A percentile compares a stretch with the other conserved stretches of the same genome.
phyloP scores from a whole-genome alignment of 1,140 invertebrate genomes.

The Caerostris darwini region DNA sequence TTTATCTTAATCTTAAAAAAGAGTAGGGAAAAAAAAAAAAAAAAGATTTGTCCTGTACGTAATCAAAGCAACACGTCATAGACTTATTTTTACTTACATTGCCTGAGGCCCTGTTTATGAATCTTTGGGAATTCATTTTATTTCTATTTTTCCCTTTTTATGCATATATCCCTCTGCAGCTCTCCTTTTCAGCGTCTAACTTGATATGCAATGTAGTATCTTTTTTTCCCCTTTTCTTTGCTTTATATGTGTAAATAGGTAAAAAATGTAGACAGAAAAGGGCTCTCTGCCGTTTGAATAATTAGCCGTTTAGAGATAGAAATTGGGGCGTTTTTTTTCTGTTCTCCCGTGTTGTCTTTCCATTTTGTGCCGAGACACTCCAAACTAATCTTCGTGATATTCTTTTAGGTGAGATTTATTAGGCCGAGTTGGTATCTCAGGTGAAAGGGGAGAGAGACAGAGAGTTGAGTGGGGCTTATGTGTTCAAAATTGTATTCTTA shows the following conservation, averaged over 20 bases:
- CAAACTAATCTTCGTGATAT: constrained; percentile 3
- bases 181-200: constrained; percentile 26
- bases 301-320: constrained; percentile 29
- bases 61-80: constrained; percentile 36
- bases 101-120: not conserved
- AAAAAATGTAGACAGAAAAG: not conserved
- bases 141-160: not conserved
- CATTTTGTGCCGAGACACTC: not conserved
- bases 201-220: constrained; percentile 37
- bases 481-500: too few relatives aligned
- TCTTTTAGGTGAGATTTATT: not conserved
- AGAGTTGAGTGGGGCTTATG: too few relatives aligned
- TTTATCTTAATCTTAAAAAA: constrained; percentile 40
- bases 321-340: not conserved
- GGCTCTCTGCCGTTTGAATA: not conserved
- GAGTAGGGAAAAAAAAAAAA: not conserved
- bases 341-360: constrained; percentile 9
- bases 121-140: constrained; percentile 18
- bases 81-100: not conserved
- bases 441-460: not conserved
- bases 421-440: not conserved
- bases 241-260: not conserved
- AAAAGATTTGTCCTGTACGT: constrained; percentile 7
- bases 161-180: not conserved
- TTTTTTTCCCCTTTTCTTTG: not conserved